Percentiles rank a stretch among this genome's conserved stretches.
Conservation (phyloP, 2,113 vertebrate genomes). For the Cisticola juncidis region DNA sequence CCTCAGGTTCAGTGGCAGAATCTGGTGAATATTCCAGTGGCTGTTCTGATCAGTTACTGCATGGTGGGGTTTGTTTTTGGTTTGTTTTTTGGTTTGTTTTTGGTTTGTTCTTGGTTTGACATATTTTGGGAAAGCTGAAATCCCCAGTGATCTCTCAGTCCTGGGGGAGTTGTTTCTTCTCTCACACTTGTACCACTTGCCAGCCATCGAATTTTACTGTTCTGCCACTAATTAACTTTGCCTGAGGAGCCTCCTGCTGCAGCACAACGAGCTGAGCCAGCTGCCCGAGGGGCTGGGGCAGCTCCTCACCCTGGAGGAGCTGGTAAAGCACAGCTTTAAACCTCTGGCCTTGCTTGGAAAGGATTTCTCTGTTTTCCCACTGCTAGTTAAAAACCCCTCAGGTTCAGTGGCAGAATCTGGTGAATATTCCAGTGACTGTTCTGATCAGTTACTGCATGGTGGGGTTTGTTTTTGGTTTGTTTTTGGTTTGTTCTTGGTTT, state of each 20-base stretch:
- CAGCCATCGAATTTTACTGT: no score
- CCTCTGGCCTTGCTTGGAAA: not conserved
- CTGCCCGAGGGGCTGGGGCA: slow-evolving; percentile 84
- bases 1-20: accelerated
- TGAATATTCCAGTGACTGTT: not conserved
- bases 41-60: not conserved
- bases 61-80: not conserved
- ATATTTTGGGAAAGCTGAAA: no score
- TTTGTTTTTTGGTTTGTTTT: no score
- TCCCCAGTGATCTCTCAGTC: no score
- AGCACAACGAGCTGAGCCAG: slow-evolving; percentile 84
- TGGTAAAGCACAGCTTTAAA: slow-evolving; percentile 76
- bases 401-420: not conserved
- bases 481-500: no score
- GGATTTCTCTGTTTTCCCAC: not conserved
- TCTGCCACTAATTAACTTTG: no score
- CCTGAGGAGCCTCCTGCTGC: slow-evolving; percentile 83
- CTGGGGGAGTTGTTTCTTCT: no score
- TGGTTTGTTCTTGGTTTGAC: no score
- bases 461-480: not conserved
- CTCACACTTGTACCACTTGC: no score
- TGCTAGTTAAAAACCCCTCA: accelerated
- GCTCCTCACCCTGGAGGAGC: slow-evolving; percentile 82
- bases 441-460: not conserved
- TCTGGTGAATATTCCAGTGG: not conserved